Evolutionary conservation across 2,113 vertebrate species (phyloP).

Genomic region (Ginglymostoma cirratum): DNA sequence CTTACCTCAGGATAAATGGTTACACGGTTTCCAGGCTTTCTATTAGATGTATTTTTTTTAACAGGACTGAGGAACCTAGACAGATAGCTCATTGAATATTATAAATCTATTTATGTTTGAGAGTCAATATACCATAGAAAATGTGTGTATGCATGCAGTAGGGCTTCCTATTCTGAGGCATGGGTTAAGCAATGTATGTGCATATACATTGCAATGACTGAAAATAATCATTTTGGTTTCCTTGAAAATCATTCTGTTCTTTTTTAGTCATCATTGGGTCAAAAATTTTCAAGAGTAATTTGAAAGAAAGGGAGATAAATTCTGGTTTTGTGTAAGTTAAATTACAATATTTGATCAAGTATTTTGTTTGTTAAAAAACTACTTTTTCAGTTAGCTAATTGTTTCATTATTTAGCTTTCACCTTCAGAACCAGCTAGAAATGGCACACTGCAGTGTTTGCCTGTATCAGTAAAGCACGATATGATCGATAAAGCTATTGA

Average conservation of each 20-base stretch:
- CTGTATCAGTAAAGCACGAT: constrained; percentile 49
- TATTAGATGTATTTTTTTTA: background rate
- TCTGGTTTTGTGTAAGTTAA: background rate
- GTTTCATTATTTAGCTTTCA: constrained; percentile 42
- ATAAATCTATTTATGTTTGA: background rate
- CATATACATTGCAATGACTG: background rate
- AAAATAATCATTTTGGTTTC: background rate
- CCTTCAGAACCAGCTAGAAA: constrained; percentile 37
- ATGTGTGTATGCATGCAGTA: background rate
- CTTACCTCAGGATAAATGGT: background rate
- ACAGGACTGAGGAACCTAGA: background rate
- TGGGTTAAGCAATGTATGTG: background rate
- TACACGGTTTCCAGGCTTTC: background rate
- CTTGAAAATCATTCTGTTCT: background rate
- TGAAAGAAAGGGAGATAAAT: background rate
- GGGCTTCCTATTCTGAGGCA: background rate
- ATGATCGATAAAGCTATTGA: constrained; percentile 59
- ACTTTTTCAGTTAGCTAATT: background rate
- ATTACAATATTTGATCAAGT: background rate
- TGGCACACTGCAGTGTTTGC: constrained; percentile 40
- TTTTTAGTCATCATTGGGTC: background rate
- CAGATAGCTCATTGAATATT: background rate
- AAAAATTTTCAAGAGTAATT: background rate
- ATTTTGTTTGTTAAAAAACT: background rate
- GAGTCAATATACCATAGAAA: background rate